Evolutionary conservation across 2,797 vertebrate species (phyloP).

Genomic region (Darevskia mixta): DNA sequence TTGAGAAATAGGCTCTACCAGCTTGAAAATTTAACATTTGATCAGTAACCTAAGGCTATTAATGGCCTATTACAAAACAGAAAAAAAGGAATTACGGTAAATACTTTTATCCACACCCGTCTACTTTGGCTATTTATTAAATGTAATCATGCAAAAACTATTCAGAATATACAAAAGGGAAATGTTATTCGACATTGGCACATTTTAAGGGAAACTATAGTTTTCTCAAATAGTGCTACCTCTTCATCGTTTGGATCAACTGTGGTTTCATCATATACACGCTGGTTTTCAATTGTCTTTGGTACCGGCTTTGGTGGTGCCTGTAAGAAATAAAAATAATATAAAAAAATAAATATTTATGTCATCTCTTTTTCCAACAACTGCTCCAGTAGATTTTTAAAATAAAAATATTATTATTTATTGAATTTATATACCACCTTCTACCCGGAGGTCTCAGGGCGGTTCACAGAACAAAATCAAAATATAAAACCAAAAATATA

Average conservation of each 20-base stretch:
- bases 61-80: neutral
- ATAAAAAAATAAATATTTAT: neutral
- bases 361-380: neutral
- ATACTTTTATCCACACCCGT: neutral
- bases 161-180: neutral
- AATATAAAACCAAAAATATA: too few species aligned
- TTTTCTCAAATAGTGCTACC: slow-evolving; percentile 77
- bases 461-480: too few species aligned
- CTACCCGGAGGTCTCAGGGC: too few species aligned
- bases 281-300: slow-evolving; percentile 98
- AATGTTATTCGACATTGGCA: neutral
- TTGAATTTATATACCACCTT: too few species aligned
- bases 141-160: neutral
- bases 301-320: slow-evolving; percentile 95
- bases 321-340: slow-evolving; percentile 71
- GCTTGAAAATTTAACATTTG: neutral
- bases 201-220: neutral
- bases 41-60: neutral
- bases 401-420: neutral
- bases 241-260: slow-evolving; percentile 96
- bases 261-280: slow-evolving; percentile 92
- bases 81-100: neutral
- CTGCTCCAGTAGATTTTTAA: neutral
- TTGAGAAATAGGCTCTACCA: neutral
- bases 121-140: neutral